Percentiles rank a stretch among this genome's conserved stretches.
phyloP scores from a whole-genome alignment of 2,888 invertebrate species.

The Baronia brevicornis region DNA sequence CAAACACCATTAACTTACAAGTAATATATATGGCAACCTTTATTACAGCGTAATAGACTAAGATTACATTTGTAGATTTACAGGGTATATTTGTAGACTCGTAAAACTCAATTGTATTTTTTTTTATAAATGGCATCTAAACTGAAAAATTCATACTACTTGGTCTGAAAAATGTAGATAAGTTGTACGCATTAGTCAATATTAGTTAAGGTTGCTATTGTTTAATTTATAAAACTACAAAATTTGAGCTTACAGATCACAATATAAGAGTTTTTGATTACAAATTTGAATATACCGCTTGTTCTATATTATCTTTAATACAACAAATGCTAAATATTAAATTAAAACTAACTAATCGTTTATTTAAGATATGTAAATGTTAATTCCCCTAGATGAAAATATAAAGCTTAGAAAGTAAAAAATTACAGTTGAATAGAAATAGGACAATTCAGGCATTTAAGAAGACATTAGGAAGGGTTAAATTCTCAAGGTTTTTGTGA shows the following conservation, averaged over 20 bases:
- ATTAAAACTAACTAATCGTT: constrained; percentile 44
- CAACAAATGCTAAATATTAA: constrained; percentile 10
- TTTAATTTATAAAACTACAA: constrained; percentile 39
- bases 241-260: constrained; percentile 51
- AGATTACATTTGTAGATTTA: no score
- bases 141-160: constrained; percentile 31
- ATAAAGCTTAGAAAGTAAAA: no score
- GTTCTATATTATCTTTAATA: constrained; percentile 15
- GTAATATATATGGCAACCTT: constrained; percentile 50
- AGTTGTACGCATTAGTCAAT: constrained; percentile 1
- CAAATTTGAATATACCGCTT: constrained; percentile 12
- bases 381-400: no score
- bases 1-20: constrained; percentile 26
- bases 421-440: no score
- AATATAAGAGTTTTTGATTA: constrained; percentile 23
- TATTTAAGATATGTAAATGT: constrained; percentile 53
- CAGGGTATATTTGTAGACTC: no score
- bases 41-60: constrained; percentile 16
- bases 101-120: constrained; percentile 12
- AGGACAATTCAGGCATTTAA: no score
- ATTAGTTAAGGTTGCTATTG: constrained; percentile 1
- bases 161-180: constrained; percentile 16
- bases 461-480: no score
- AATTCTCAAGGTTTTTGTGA: no score
- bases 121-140: constrained; percentile 22